Conservation (phyloP, 2,888 invertebrate species). For the Ochropleura plecta region DNA sequence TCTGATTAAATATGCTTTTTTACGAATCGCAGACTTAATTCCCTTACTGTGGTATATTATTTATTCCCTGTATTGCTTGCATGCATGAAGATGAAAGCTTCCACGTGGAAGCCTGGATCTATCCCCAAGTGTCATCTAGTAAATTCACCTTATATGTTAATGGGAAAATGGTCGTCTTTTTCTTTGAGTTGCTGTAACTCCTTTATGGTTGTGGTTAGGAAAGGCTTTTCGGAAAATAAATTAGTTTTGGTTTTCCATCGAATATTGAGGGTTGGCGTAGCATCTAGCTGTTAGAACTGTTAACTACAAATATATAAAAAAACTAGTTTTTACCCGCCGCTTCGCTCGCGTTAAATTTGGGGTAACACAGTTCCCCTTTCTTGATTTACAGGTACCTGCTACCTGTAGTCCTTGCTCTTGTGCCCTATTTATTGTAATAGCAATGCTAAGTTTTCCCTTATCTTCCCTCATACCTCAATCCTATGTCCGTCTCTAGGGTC, state of each 20-base stretch:
- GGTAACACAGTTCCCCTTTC: too few relatives aligned
- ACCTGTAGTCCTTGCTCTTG: too few relatives aligned
- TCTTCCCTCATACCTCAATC: too few relatives aligned
- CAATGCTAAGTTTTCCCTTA: too few relatives aligned
- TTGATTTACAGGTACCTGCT: too few relatives aligned
- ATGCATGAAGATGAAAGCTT: constrained; percentile 47
- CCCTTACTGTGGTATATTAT: constrained; percentile 56
- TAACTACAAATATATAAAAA: too few relatives aligned
- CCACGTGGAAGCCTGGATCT: background rate
- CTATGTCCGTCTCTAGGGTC: too few relatives aligned
- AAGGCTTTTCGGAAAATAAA: too few relatives aligned
- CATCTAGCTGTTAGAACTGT: too few relatives aligned
- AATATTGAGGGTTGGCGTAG: background rate
- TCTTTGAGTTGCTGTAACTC: background rate
- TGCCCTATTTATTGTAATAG: too few relatives aligned
- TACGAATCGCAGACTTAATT: constrained; percentile 56
- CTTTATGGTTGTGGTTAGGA: background rate
- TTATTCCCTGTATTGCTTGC: constrained; percentile 57
- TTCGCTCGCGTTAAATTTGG: too few relatives aligned
- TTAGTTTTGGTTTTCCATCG: background rate
- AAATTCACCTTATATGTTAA: constrained; percentile 30
- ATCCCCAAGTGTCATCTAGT: constrained; percentile 43
- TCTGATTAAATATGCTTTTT: constrained; percentile 64
- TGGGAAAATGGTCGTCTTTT: constrained; percentile 10
- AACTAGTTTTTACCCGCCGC: too few relatives aligned